A percentile compares a stretch with the other conserved stretches of the same genome.
Evolutionary conservation across 2,797 vertebrate genomes (phyloP).

Genomic region (Pteropus rufus): DNA sequence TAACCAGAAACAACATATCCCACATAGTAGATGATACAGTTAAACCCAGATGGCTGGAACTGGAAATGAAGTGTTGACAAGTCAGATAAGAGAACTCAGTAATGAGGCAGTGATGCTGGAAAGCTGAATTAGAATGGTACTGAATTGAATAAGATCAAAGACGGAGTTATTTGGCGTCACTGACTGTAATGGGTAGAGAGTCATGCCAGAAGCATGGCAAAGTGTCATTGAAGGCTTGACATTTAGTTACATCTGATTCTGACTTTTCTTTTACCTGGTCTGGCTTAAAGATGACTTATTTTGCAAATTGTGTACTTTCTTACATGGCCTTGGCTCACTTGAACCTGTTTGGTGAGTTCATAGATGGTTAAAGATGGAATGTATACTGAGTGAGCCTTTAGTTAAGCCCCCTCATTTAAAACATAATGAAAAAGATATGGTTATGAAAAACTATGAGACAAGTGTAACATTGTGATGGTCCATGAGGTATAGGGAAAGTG

Average conservation of each 20-base stretch:
- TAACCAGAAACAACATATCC: background rate
- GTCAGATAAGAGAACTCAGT: background rate
- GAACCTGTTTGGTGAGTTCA: background rate
- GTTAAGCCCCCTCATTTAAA: background rate
- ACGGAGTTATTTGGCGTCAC: background rate
- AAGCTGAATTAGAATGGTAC: background rate
- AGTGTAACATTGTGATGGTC: background rate
- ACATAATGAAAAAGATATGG: background rate
- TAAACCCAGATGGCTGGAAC: background rate
- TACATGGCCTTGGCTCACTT: background rate
- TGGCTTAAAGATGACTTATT: background rate
- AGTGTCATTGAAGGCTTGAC: background rate
- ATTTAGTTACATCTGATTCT: background rate
- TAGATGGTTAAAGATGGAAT: background rate
- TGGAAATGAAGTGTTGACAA: background rate
- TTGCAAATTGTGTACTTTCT: background rate
- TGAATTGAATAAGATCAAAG: background rate
- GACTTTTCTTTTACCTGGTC: background rate
- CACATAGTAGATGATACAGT: background rate
- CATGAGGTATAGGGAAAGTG: background rate
- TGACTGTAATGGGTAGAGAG: background rate
- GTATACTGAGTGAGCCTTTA: background rate
- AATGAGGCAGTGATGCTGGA: background rate
- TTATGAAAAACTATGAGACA: background rate
- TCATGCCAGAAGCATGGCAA: background rate